Base-by-base conservation (phyloP, 2,113 vertebrate genomes). In the Mustela lutreola region DNA sequence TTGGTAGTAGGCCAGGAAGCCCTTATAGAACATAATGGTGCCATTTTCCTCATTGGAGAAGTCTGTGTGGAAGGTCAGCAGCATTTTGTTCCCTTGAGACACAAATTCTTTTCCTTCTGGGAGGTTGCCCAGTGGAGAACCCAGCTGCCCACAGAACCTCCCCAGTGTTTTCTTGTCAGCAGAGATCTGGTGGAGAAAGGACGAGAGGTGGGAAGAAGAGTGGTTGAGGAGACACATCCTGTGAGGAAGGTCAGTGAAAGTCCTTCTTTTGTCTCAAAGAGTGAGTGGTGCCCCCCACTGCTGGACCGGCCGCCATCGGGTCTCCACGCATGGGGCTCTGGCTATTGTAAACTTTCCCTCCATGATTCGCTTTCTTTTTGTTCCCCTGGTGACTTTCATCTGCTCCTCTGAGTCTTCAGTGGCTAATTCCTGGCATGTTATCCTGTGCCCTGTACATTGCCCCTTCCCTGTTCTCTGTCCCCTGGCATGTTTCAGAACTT, bases 1-100 rank as follows among this genome's bases (percentile, higher is more conserved):
- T 97, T 98, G 99, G 96, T 99, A 99, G 83, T 99, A 99, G 1
- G 99, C 99, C 45, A 98, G 98, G 97, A 99, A 99, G 94, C 99
- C 99, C 82, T 94, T 98, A 89, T 99, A 99, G 92, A 98, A 98
- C 96, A 99, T 93, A 60, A 97, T 4, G 18, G 97, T 98, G 81
- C 99, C 99, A 0, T 99, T 99, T 70, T 99, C 99, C 18, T 99
- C 99, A 7, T 99, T 99, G 98, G 98, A 99, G 88, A 99, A 98
- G 79, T 99, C 99, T 0, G 99, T 99, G 83, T 98, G 98, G 95
- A 99, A 99, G 2, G 97, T 89, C 70, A 99, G 93, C 60, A 98
- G 98, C 98, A 99, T 99, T 76, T 80, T 99, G 98, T 99, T 99
- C 84, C 99, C 99, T 79, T 98, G 98, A 58, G 99, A 99, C 7